Percentiles rank a stretch among this genome's conserved stretches.
phyloP scores from a whole-genome alignment of 1,140 invertebrate species.

The Stenopsyche tienmushanensis region DNA sequence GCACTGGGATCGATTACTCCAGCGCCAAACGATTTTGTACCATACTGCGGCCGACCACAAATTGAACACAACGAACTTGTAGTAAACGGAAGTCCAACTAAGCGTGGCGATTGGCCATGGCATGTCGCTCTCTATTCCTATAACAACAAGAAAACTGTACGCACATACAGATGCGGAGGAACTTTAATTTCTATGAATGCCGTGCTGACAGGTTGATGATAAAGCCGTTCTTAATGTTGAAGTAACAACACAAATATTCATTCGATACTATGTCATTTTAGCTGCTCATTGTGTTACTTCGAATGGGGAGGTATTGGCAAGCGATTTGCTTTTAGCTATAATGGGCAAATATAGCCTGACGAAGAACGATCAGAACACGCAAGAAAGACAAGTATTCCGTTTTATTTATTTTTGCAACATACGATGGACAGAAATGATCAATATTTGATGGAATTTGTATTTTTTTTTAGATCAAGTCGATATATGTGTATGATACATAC shows the following conservation, averaged over 20 bases:
- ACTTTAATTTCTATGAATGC: conserved; percentile 44
- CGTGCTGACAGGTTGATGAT: conserved; percentile 44
- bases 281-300: conserved; percentile 48
- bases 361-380: conserved; percentile 43
- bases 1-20: conserved; percentile 7
- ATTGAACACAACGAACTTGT: conserved; percentile 45
- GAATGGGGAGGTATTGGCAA: conserved; percentile 41
- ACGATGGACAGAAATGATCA: too few species aligned
- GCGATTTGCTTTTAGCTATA: conserved; percentile 44
- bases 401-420: too few species aligned
- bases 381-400: conserved; percentile 46
- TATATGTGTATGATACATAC: conserved; percentile 17
- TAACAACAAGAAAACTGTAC: conserved; percentile 50
- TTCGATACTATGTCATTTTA: conserved; percentile 38
- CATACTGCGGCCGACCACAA: conserved; percentile 45
- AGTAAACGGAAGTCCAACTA: conserved; percentile 41
- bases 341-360: conserved; percentile 48
- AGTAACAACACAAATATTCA: background rate
- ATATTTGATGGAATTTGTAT: too few species aligned
- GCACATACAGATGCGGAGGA: conserved; percentile 47
- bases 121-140: conserved; percentile 76
- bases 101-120: conserved; percentile 84
- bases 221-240: background rate
- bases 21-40: background rate
- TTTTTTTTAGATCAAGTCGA: conserved; percentile 13